Conservation (phyloP, 2,113 vertebrate genomes). For the Raja brachyura region DNA sequence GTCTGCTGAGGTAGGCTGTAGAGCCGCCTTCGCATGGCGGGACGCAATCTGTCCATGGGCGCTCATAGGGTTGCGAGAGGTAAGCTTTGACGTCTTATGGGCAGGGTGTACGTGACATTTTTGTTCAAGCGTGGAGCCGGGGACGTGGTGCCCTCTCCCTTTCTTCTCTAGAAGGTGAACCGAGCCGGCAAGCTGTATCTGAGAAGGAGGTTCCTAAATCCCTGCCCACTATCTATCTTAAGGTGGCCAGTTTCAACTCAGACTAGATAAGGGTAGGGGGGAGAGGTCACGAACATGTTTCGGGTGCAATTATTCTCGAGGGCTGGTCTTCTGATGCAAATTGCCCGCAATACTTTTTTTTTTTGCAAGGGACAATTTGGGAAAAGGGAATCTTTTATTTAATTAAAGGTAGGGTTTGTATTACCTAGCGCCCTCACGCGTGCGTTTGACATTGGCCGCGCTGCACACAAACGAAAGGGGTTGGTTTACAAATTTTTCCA, state of each 20-base stretch:
- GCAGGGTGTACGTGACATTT: conserved; percentile 15
- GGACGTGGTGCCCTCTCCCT: background rate
- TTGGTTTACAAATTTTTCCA: background rate
- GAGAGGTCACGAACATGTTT: background rate
- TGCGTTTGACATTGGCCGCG: background rate
- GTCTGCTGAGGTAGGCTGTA: conserved; percentile 44
- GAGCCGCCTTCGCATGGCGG: conserved; percentile 43
- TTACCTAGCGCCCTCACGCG: background rate
- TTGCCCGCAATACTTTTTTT: background rate
- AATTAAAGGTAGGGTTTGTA: background rate
- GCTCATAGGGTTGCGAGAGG: background rate
- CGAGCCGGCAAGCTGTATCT: background rate
- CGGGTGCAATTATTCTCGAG: background rate
- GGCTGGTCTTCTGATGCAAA: background rate
- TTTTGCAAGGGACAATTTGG: background rate
- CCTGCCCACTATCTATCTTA: background rate
- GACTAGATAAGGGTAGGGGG: no score
- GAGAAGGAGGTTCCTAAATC: background rate
- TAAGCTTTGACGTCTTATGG: conserved; percentile 1
- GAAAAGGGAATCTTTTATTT: background rate
- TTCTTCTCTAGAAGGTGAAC: background rate
- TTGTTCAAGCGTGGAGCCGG: background rate
- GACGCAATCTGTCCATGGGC: conserved; percentile 43
- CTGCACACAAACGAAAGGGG: background rate
- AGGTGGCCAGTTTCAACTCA: background rate